A percentile compares a stretch with the other conserved stretches of the same genome.
phyloP scores from a whole-genome alignment of 2,888 invertebrate species.

The Octodonta nipae region DNA sequence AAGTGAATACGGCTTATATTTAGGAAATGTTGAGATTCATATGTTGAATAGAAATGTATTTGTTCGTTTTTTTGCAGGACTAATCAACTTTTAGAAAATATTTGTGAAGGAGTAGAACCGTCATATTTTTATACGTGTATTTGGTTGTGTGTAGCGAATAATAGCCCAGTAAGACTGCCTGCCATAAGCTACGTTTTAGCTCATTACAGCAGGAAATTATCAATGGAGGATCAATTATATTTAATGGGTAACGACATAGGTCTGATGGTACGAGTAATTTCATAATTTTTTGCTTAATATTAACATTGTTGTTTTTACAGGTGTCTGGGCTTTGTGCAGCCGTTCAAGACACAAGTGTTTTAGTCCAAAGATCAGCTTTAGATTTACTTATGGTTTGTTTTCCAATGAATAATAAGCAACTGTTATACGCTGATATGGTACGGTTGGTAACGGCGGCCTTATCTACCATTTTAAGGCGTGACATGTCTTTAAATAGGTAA shows the following conservation, averaged over 20 bases:
- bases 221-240: conserved; percentile 68
- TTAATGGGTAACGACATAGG: conserved; percentile 75
- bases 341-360: conserved; percentile 62
- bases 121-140: conserved; percentile 74
- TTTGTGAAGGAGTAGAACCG: conserved; percentile 63
- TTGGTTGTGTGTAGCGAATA: conserved; percentile 75
- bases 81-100: conserved; percentile 49
- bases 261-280: conserved; percentile 50
- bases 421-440: conserved; percentile 54
- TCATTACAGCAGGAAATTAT: conserved; percentile 64
- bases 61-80: conserved; percentile 38
- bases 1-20: too few relatives aligned
- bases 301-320: conserved; percentile 32
- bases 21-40: too few relatives aligned
- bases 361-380: conserved; percentile 74
- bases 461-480: conserved; percentile 62
- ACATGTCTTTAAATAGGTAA: conserved; percentile 77
- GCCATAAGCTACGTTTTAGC: conserved; percentile 67
- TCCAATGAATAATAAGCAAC: conserved; percentile 68
- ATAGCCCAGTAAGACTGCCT: conserved; percentile 65
- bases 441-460: conserved; percentile 60
- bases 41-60: too few relatives aligned
- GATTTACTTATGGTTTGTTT: conserved; percentile 73
- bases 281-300: neutral
- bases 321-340: conserved; percentile 65